These are phyloP conservation scores for Nycteola revayana DNA, from an alignment of 2,888 invertebrate species.

Conservation along the genomic window DNA sequence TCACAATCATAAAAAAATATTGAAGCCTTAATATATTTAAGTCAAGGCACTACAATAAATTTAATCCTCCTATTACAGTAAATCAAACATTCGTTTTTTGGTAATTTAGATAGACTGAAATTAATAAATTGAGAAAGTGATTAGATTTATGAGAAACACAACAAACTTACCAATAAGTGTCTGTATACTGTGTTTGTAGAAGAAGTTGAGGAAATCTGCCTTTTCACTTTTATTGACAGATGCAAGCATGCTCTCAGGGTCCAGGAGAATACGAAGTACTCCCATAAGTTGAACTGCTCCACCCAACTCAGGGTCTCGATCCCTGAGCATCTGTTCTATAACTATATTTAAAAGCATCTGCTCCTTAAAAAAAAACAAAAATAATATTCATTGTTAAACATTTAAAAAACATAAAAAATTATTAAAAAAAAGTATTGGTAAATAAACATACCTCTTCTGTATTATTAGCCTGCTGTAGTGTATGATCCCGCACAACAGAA, in stretches of 20 bases:
- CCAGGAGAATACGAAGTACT: conserved; percentile 94
- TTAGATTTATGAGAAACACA: too few species aligned
- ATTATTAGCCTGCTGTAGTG: conserved; percentile 94
- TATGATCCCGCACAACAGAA: conserved; percentile 97
- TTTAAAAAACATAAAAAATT: too few species aligned
- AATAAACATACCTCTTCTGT: conserved; percentile 89
- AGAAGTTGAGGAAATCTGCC: conserved; percentile 98
- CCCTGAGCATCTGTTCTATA: conserved; percentile 98
- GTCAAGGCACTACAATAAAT: too few species aligned
- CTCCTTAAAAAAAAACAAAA: conserved; percentile 81
- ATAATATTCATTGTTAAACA: too few species aligned
- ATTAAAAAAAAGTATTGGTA: too few species aligned
- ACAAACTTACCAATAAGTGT: conserved; percentile 90
- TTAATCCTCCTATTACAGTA: too few species aligned
- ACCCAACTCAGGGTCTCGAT: conserved; percentile 97
- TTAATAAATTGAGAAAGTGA: too few species aligned
- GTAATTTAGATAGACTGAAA: too few species aligned
- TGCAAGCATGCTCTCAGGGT: conserved; percentile 99
- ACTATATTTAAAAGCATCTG: conserved; percentile 97
- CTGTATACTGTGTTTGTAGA: conserved; percentile 99
- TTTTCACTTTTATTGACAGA: conserved; percentile 97
- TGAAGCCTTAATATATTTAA: too few species aligned
- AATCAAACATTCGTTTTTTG: too few species aligned
- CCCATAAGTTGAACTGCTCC: conserved; percentile 98
- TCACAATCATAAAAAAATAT: too few species aligned